Evolutionary conservation across 2,888 invertebrate species (phyloP), one percentile per base, ranked within the genome.

Genomic region (Rhaphigaster nebulosa): DNA sequence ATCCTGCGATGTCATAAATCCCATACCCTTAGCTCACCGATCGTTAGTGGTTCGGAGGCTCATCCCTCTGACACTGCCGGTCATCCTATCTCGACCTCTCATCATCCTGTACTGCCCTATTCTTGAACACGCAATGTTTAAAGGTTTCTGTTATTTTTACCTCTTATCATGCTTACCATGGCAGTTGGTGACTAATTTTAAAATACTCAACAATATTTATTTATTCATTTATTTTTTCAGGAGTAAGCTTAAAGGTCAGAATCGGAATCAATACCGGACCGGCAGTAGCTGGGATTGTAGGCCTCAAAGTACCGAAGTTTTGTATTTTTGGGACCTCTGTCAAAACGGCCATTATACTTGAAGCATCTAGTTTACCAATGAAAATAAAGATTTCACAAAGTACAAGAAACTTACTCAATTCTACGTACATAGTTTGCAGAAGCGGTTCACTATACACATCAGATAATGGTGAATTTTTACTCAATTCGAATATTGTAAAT

Each of bases 301-400:
- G 98, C 0, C 94, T 98, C 15, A 98, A 98, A 94, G 98, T 98
- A 98, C 98, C 98, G 3, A 93, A 95, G 34, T 97, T 97, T 94
- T 97, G 97, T 93, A 95, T 97, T 0, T 98, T 98, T 93, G 98
- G 98, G 0, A 98, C 98, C 93, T 97, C 97, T 0, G 98, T 98
- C 0, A 98, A 98, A 93, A 98, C 97, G 0, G 98, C 98, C 0
- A 97, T 98, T 0, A 95, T 98, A 56, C 98, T 99, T 98, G 98
- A 98, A 93, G 97, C 98, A 0, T 98, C 98, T 0, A 97, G 98
- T 91, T 96, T 97, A 93, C 97, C 98, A 0, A 98, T 98, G 97
- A 97, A 97, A 94, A 97, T 99, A 91, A 99, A 99, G 94, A 97
- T 99, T 93, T 98, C 99, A 5, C 96, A 98, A 93, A 96, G 97